Evolutionary conservation across 2,113 vertebrate genomes (phyloP), one percentile per base, ranked within the genome.

Genomic region (Triplophysa rosa): DNA sequence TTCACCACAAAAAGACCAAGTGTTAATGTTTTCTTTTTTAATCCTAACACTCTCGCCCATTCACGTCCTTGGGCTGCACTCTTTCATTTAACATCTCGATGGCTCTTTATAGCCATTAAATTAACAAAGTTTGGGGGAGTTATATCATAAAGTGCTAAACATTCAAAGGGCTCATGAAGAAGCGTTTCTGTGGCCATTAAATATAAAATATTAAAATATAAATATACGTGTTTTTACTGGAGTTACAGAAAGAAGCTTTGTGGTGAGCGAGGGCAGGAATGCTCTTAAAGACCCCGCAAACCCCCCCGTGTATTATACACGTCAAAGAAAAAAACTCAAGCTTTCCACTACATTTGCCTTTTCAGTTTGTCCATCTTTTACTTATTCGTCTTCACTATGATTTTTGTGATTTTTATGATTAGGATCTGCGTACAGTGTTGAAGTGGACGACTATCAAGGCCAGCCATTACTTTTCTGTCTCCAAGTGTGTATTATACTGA

Each of bases 21-120:
- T 12, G 5, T 69, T 49, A 49, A 17, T 3, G 8, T 52, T 54
- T 56, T 17, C 45, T 16, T 26, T 49, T 68, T 70, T 54, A 69
- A 49, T 64, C n/a, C 52, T 33, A 68, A 42, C 23, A 61, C 29
- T 40, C 9, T 8, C 58, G 19, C 17, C 73, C 67, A 66, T 83
- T 80, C 26, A 52, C 14, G 82, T 80, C 78, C 82, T 83, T 83
- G 82, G 62, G 63, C 75, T 23, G 67, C 56, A 54, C 40, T 59
- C 77, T 80, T 80, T 59, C 56, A 29, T 68, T 69, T 19, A 58
- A 58, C 54, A 21, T 58, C 23, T 68, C 21, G 14, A 33, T 70
- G 45, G 2, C 7, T 71, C 33, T 56, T 71, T 71, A 56, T 33
- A 26, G 19, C 23, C 19, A 67, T 83, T 40, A 80, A 80, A 83